Evolutionary conservation across 2,888 invertebrate genomes (phyloP).

Genomic region (Itoplectis maculator): DNA sequence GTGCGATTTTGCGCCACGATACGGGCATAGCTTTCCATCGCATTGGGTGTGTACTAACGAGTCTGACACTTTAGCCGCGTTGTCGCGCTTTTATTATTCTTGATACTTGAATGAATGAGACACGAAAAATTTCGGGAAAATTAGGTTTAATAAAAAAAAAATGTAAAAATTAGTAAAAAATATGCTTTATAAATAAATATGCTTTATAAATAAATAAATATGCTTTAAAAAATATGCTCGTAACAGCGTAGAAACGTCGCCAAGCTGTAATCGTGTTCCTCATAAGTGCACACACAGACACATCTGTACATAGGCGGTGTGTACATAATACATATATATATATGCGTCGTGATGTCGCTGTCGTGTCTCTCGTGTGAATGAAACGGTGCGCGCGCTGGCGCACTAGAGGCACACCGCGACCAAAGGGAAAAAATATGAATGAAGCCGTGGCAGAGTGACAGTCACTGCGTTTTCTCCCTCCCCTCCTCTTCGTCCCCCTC

Average conservation of each 20-base stretch:
- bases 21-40: neutral
- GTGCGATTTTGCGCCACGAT: neutral
- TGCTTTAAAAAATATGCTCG: too few relatives aligned
- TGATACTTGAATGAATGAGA: neutral
- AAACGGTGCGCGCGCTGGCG: conserved; percentile 53
- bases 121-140: neutral
- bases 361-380: conserved; percentile 67
- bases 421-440: conserved; percentile 76
- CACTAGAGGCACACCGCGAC: conserved; percentile 66
- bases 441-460: conserved; percentile 75
- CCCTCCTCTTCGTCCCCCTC: too few relatives aligned
- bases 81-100: neutral
- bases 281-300: too few relatives aligned
- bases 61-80: neutral
- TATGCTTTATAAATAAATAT: too few relatives aligned
- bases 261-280: conserved; percentile 32
- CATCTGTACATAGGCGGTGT: too few relatives aligned
- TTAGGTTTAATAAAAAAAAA: neutral
- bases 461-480: conserved; percentile 26
- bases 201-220: too few relatives aligned
- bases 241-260: conserved; percentile 26
- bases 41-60: neutral
- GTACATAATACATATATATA: too few relatives aligned
- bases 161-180: too few relatives aligned
- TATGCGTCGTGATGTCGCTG: conserved; percentile 27